A percentile compares a stretch with the other conserved stretches of the same genome.
Evolutionary conservation across 2,888 invertebrate genomes (phyloP).

Genomic region (Tiphia femorata): DNA sequence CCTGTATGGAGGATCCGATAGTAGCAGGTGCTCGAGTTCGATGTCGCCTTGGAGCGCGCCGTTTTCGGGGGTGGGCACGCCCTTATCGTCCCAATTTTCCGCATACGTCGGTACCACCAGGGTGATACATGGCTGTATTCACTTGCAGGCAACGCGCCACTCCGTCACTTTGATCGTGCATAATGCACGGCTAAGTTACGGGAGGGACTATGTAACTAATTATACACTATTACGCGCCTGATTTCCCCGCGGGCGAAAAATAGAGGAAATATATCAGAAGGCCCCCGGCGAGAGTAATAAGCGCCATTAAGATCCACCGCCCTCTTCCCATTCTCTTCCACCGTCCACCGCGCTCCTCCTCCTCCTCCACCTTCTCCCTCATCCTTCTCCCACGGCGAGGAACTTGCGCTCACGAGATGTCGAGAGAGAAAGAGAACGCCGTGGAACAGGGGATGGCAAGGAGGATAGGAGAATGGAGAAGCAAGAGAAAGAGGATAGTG

Average conservation of each 20-base stretch:
- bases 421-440: slow-evolving; percentile 2
- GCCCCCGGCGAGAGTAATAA: slow-evolving; percentile 65
- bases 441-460: slow-evolving; percentile 9
- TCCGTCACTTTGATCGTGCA: slow-evolving; percentile 66
- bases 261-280: slow-evolving; percentile 65
- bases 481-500: slow-evolving; percentile 9
- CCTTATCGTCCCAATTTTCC: slow-evolving; percentile 46
- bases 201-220: slow-evolving; percentile 64
- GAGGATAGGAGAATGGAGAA: slow-evolving; percentile 7
- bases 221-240: slow-evolving; percentile 66
- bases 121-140: slow-evolving; percentile 47
- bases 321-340: slow-evolving; percentile 35
- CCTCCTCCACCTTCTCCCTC: slow-evolving; percentile 28
- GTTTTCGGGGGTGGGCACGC: slow-evolving; percentile 7
- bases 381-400: slow-evolving; percentile 22
- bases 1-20: slow-evolving; percentile 15
- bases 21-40: slow-evolving; percentile 24
- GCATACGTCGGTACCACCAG: slow-evolving; percentile 32
- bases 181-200: slow-evolving; percentile 65
- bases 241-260: slow-evolving; percentile 68
- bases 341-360: slow-evolving; percentile 17
- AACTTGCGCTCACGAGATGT: too few species aligned
- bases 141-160: slow-evolving; percentile 47
- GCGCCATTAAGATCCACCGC: slow-evolving; percentile 64
- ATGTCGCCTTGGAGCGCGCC: slow-evolving; percentile 17